Evolutionary conservation across 2,113 vertebrate species (phyloP).

Genomic region (Ramphastos sulfuratus): DNA sequence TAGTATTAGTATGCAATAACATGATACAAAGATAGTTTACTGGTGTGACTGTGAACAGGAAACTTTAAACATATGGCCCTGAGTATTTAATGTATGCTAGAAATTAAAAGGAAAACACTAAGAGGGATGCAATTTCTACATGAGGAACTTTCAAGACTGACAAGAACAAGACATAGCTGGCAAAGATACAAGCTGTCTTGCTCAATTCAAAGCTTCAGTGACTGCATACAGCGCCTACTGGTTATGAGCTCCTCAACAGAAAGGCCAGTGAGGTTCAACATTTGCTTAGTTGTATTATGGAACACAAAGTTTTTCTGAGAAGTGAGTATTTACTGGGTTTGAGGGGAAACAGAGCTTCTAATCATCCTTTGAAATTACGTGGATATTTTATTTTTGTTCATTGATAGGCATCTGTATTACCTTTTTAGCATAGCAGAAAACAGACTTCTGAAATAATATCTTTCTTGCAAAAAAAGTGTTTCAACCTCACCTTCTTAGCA

Average conservation of each 20-base stretch:
- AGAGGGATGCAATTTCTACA: rapidly evolving
- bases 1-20: background rate
- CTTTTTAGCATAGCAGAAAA: background rate
- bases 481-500: background rate
- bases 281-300: background rate
- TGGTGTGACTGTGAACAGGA: background rate
- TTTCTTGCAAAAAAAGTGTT: background rate
- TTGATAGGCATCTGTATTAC: background rate
- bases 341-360: background rate
- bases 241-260: background rate
- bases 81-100: background rate
- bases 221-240: background rate
- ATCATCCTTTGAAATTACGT: background rate
- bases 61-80: background rate
- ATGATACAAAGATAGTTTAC: background rate
- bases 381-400: background rate
- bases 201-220: background rate
- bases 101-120: background rate
- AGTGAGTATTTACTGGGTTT: background rate
- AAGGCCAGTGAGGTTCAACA: background rate
- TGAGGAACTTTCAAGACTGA: background rate
- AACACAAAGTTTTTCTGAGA: rapidly evolving
- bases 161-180: background rate
- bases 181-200: background rate
- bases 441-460: background rate